These are phyloP conservation scores for Xiphophorus maculatus DNA, from an alignment of 2,113 vertebrate species.

Conservation along the genomic window DNA sequence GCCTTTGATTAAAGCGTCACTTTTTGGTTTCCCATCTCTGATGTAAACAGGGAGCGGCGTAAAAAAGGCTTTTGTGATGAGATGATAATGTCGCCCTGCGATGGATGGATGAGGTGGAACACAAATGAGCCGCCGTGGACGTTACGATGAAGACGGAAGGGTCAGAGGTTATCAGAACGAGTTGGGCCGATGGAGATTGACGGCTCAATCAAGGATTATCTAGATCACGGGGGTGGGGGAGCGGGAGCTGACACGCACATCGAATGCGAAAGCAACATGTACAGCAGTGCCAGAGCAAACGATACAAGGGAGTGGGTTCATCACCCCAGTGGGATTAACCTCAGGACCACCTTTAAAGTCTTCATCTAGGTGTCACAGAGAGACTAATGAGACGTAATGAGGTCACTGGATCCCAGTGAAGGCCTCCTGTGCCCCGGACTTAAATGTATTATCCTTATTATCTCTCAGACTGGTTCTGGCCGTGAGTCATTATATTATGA, in stretches of 20 bases:
- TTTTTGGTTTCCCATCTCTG: slow-evolving; percentile 10
- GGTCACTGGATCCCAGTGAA: slow-evolving; percentile 72
- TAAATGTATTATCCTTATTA: slow-evolving; percentile 73
- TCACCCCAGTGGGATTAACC: slow-evolving; percentile 74
- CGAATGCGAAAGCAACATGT: slow-evolving; percentile 23
- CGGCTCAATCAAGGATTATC: slow-evolving; percentile 60
- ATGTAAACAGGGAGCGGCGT: neutral
- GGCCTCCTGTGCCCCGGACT: slow-evolving; percentile 61
- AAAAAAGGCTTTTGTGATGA: slow-evolving; percentile 48
- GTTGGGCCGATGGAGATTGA: slow-evolving; percentile 54
- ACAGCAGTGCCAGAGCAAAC: slow-evolving; percentile 57
- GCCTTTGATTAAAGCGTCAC: slow-evolving; percentile 35
- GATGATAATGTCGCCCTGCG: slow-evolving; percentile 41
- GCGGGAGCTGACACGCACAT: slow-evolving; percentile 44
- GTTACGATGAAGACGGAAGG: slow-evolving; percentile 54
- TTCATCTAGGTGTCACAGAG: slow-evolving; percentile 68
- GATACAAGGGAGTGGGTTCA: slow-evolving; percentile 67
- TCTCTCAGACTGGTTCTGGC: slow-evolving; percentile 60
- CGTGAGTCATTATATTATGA: slow-evolving; percentile 49
- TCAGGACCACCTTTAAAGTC: slow-evolving; percentile 78
- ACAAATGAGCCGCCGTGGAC: slow-evolving; percentile 43
- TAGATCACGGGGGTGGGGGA: slow-evolving; percentile 22
- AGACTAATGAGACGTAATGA: slow-evolving; percentile 81
- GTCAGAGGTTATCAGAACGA: slow-evolving; percentile 59
- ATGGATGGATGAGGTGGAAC: slow-evolving; percentile 57